These are phyloP conservation scores for Poliocrania exsul DNA, from an alignment of 2,797 vertebrate species.

Conservation along the genomic window DNA sequence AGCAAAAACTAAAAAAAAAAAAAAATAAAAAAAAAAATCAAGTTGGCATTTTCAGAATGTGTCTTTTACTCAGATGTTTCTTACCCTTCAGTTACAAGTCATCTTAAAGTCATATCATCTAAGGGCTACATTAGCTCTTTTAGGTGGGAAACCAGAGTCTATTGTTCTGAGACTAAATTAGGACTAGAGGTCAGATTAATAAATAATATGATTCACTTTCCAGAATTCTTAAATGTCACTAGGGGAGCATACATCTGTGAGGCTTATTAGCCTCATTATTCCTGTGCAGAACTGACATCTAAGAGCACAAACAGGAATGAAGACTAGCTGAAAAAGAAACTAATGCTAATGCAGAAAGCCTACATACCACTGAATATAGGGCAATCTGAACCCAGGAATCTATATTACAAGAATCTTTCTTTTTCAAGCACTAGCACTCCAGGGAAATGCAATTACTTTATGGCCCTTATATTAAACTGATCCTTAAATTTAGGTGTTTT, in stretches of 20 bases:
- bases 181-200: slow-evolving; percentile 47
- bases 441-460: background rate
- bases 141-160: background rate
- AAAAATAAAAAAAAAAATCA: background rate
- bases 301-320: slow-evolving; percentile 33
- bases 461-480: background rate
- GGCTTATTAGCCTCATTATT: slow-evolving; percentile 55
- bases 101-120: background rate
- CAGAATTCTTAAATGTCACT: slow-evolving; percentile 15
- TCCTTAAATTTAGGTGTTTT: background rate
- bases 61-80: background rate
- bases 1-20: background rate
- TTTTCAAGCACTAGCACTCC: background rate
- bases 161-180: slow-evolving; percentile 36
- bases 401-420: background rate
- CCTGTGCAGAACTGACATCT: slow-evolving; percentile 29
- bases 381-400: background rate
- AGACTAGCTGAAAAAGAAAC: background rate
- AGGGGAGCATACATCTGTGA: slow-evolving; percentile 17
- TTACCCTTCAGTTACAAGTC: background rate
- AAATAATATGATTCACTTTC: slow-evolving; percentile 46
- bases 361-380: slow-evolving; percentile 4
- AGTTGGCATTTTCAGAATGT: background rate
- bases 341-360: background rate
- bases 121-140: background rate